Base-by-base conservation (phyloP, 2,888 invertebrate species). In the Antitype chi region DNA sequence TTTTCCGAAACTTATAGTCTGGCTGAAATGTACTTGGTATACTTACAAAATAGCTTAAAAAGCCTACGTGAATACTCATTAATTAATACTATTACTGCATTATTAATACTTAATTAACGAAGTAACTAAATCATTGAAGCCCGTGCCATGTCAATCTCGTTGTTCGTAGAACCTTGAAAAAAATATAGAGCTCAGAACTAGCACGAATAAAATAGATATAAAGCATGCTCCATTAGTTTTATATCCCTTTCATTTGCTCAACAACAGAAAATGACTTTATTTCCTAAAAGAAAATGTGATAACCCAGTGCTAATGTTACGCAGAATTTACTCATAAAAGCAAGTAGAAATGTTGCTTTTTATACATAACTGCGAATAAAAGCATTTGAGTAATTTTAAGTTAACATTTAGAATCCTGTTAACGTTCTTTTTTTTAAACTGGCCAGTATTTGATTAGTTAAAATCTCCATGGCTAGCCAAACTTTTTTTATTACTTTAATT, bases 401-500 rank as follows among this genome's bases (percentile, higher is more conserved):
- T 63, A 38, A 32, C 49, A 53, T 70, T 68, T 49, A n/a, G 15
- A 57, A 69, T 28, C 20, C 23, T 17, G 52, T n/a, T 49, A 47
- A 43, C 17, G 20, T 52, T 69, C 0, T 57, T 70, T 73, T 73
- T 67, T 76, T 63, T 17, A n/a, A 63, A 23, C 66, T 71, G 62
- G 63, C 49, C 70, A 69, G 74, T 77, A 69, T 82, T 82, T 85
- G 72, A 85, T 76, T 83, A 76, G 74, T 76, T 69, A 11, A 80
- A 76, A 86, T 77, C 76, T 85, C 70, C 74, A 57, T 71, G 57
- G 71, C 69, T 53, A 79, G 78, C 70, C 74, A 85, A 90, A 89
- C 86, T 89, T 90, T 89, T 89, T 88, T 78, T 73, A 90, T 88
- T 89, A 63, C 84, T 86, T 86, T 78, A 81, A 83, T 88, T 88